Percentiles rank a stretch among this genome's conserved stretches.
Evolutionary conservation across 2,797 vertebrate genomes (phyloP).

Genomic region (Calcarius lapponicus): DNA sequence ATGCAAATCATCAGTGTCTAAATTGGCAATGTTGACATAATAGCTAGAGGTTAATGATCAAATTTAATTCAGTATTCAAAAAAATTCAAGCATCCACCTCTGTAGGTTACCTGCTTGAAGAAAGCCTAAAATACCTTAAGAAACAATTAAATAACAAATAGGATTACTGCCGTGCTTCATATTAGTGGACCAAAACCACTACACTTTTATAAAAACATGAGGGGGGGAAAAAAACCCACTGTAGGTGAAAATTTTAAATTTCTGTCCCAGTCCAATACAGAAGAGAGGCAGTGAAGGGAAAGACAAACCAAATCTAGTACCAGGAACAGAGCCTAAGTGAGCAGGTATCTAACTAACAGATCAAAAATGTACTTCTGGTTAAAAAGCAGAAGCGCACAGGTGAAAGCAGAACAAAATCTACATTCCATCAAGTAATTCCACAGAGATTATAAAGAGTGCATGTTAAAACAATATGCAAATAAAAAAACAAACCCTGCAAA

Average conservation of each 20-base stretch:
- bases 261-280: neutral
- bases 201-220: neutral
- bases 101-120: neutral
- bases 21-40: neutral
- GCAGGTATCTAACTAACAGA: neutral
- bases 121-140: neutral
- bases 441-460: neutral
- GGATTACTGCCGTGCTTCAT: accelerated
- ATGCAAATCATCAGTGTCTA: neutral
- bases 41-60: neutral
- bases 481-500: neutral
- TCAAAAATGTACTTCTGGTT: neutral
- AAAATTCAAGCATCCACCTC: neutral
- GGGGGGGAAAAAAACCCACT: neutral
- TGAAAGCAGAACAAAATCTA: neutral
- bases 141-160: neutral
- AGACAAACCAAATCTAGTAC: neutral
- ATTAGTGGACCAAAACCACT: accelerated
- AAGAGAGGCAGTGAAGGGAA: neutral
- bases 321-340: neutral
- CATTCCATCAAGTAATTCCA: neutral
- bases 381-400: neutral
- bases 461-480: neutral
- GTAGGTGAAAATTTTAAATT: neutral
- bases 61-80: neutral